Evolutionary conservation across 2,888 invertebrate genomes (phyloP).

Genomic region (Rhimphoctona megacephalus): DNA sequence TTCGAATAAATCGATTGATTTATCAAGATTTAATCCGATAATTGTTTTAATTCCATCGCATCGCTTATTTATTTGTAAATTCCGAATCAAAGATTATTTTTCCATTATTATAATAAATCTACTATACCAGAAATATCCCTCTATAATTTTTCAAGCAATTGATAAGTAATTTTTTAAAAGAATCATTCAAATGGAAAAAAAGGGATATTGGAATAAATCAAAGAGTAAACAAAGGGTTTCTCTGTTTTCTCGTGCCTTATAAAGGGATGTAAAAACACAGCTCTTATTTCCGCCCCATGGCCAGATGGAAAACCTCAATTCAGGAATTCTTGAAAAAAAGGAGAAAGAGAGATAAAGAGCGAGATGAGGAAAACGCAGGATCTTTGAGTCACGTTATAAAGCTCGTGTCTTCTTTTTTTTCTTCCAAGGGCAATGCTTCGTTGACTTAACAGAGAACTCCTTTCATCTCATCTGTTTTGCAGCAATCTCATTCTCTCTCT

Average conservation of each 20-base stretch:
- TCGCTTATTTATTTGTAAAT: neutral
- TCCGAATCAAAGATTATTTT: neutral
- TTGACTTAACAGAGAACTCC: constrained; percentile 72
- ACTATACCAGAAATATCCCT: neutral
- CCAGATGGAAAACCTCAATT: constrained; percentile 67
- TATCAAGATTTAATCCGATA: neutral
- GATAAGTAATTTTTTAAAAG: neutral
- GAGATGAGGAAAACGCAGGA: constrained; percentile 51
- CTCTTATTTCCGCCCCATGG: constrained; percentile 29
- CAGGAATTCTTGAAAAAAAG: constrained; percentile 55
- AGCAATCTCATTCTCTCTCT: constrained; percentile 31
- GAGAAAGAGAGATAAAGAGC: neutral
- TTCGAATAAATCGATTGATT: neutral
- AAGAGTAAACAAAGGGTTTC: constrained; percentile 55
- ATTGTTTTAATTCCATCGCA: neutral
- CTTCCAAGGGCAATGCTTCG: constrained; percentile 34
- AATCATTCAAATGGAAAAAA: neutral
- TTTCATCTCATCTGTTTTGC: constrained; percentile 71
- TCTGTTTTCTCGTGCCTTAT: constrained; percentile 20
- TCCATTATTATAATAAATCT: neutral
- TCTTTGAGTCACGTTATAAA: constrained; percentile 38
- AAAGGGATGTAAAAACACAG: constrained; percentile 38
- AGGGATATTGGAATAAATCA: constrained; percentile 15
- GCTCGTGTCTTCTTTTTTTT: constrained; percentile 33
- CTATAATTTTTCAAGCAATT: neutral